Evolutionary conservation across 2,113 vertebrate species (phyloP).

Genomic region (Edolisoma coerulescens): DNA sequence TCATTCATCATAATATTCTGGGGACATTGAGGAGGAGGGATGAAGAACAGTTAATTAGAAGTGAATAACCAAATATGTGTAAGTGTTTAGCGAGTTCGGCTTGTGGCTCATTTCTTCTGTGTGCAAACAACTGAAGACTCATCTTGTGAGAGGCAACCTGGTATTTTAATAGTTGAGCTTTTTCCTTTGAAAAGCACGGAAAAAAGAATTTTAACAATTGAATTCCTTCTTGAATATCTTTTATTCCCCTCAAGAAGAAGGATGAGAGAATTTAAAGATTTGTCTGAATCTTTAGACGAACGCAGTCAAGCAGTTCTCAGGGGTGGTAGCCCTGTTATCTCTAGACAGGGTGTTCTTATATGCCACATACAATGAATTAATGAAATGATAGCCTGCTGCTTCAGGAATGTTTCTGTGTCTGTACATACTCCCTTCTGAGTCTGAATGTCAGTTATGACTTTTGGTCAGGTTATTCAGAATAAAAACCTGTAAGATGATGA

Average conservation of each 20-base stretch:
- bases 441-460: not conserved
- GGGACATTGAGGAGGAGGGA: not conserved
- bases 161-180: not conserved
- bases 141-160: not conserved
- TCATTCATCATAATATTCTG: not conserved
- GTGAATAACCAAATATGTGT: not conserved
- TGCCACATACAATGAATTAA: not conserved
- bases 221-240: not conserved
- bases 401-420: not conserved
- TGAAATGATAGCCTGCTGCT: not conserved
- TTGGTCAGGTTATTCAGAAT: not conserved
- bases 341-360: not conserved
- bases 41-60: not conserved
- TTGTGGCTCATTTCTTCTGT: not conserved
- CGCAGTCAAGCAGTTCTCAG: not conserved
- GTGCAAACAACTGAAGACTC: slow-evolving; percentile 20
- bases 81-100: not conserved
- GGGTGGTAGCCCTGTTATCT: not conserved
- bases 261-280: not conserved
- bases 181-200: not conserved
- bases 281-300: not conserved
- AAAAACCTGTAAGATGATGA: rapidly evolving
- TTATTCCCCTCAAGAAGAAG: not conserved
- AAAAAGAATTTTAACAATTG: not conserved
- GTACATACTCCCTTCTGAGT: not conserved